Base-by-base conservation (phyloP, 2,888 invertebrate species). In the Ypsolopha scabrella region DNA sequence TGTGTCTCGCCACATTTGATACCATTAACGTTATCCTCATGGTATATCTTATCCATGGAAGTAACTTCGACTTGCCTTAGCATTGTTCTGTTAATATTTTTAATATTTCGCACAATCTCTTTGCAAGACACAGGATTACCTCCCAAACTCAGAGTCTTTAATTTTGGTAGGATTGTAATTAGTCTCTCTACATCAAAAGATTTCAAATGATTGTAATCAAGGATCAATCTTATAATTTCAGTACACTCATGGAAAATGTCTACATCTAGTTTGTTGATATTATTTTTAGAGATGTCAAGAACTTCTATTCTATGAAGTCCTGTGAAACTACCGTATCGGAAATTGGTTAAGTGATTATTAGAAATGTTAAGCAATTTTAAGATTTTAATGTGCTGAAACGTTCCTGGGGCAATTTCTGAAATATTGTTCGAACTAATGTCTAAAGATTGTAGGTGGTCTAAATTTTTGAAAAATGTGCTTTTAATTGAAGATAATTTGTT, bases 41-140 rank as follows among this genome's bases (percentile, higher is more conserved):
- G 8, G 11, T 7, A 13, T 4, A 14, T 13, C 43, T 14, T 43
- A 43, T 13, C 43, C 43, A 13, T 43, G 8, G 83, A 75, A 13
- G 83, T 83, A 1, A 85, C 70, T 55, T 74, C 70, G 3, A 81
- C 61, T 13, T 66, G 62, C 47, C 63, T 58, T 35, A 55, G 52
- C 35, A 61, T 56, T 38, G 62, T 65, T 38, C 56, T 64, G 51
- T 72, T 69, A n/a, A 64, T 55, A 39, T 61, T 61, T 48, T 64
- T 72, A 8, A 74, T 63, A 58, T 64, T 68, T 33, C 64, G 61
- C 34, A 82, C 71, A 37, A 85, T 74, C 60, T 81, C 79, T 54
- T 70, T 74, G 58, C 85, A 85, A 8, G 71, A 64, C 48, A 85
- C 64, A 9, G 75, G 77, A 59, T 85, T 85, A 7, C 81, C 81